Base-by-base conservation (phyloP, 2,888 invertebrate species). In the Acholoe squamosa region DNA sequence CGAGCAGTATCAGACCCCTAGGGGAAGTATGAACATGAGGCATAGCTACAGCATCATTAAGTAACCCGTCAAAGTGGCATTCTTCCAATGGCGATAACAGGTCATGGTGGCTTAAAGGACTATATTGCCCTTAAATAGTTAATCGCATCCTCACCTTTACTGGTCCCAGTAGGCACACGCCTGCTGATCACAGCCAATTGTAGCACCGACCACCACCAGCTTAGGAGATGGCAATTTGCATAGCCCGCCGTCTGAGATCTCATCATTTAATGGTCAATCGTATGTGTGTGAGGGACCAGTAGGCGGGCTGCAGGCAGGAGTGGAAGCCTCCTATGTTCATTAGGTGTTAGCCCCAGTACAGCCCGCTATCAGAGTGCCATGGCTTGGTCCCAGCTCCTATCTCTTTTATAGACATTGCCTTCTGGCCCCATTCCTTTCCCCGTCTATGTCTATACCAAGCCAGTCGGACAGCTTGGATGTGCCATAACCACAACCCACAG, bases 241-340 rank as follows among this genome's bases (percentile, higher is more conserved):
- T 76, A 76, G 76, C 28, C n/a, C 25, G 28, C 28, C 28, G 14
- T 22, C 5, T 1, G 5, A 76, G 76, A 76, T 76, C 25, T 76
- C 76, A 76, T 76, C 76, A 76, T 76, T 76, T 76, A 76, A 76
- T 76, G 28, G 76, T 25, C 76, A 76, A 76, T 76, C 31, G 76
- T 76, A 76, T 76, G 76, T 76, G 76, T 31, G 76, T n/a, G 25
- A 5, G 14, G 61, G 61, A 61, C 22, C 61, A 61, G 61, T 16
- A 54, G 19, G 71, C 19, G 7, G 71, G 71, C 16, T 16, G 76
- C n/a, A 22, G 76, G 31, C 19, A 76, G 76, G 76, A 76, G 28
- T 76, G 3, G 61, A 19, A 19, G 76, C 10, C 43, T 43, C 43
- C 43, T 10, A 31, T 76, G 76, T 25, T 76, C 31, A 76, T 76